Evolutionary conservation across 1,140 invertebrate genomes (phyloP), one percentile per base, ranked within the genome.

Genomic region (Leptinotarsa defecta): DNA sequence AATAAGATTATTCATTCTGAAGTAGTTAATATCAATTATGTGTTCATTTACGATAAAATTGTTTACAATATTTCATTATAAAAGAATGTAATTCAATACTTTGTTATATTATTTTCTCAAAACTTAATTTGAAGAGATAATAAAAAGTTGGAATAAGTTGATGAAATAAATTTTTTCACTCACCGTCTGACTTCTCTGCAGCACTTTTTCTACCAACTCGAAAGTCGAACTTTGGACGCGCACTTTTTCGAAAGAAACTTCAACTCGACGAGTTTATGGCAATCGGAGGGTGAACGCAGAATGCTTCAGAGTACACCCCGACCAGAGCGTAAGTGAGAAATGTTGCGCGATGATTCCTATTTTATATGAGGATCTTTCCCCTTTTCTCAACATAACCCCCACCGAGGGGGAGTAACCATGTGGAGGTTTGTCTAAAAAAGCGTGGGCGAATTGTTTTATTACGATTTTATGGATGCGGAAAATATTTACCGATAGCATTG

Each of bases 401-500:
- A 57, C 52, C 13, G 52, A 57, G 52, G 52, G 52, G 52, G 52
- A 57, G 52, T 57, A 15, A 57, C 52, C 52, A 57, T 57, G 15
- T 57, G 13, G 52, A 57, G n/a, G n/a, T 57, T 57, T 57, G 52
- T 57, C 52, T 15, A 57, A 57, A 57, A 57, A 57, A 57, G 52
- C 52, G 52, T 57, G 52, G 52, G 52, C 17, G 52, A 57, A 57
- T 57, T 57, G 52, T 57, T 57, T 19, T 57, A 57, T 57, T 57
- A 15, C 52, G 52, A 57, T 57, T 57, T 57, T 57, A 57, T 57
- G 15, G 52, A 15, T 8, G n/a, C 5, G 52, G 13, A 57, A 57
- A 57, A 57, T 57, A 57, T 57, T 57, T 57, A 57, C 52, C 52
- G 52, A 57, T 57, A 0, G 52, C 15, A 57, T 57, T 57, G 52